Conservation (phyloP, 2,797 vertebrate species). For the Pteropus rufus region DNA sequence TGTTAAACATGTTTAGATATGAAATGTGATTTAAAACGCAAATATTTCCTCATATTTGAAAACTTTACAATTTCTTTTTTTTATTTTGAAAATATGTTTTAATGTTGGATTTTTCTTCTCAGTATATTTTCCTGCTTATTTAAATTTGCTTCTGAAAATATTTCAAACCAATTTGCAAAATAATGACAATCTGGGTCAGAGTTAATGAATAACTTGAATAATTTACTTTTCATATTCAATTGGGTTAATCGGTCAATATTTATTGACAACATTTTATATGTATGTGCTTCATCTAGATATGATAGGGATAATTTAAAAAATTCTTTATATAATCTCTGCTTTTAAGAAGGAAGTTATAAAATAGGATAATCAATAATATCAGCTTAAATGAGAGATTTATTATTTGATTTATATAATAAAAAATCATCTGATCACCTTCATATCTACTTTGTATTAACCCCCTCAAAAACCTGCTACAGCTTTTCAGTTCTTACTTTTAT, state of each 20-base stretch:
- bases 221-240: background rate
- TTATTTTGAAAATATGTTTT: background rate
- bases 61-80: background rate
- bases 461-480: background rate
- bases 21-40: background rate
- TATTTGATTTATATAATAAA: background rate
- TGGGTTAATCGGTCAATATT: background rate
- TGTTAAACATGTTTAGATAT: background rate
- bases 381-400: background rate
- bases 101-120: background rate
- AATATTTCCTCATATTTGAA: background rate
- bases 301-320: background rate
- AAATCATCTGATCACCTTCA: background rate
- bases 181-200: background rate
- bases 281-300: background rate
- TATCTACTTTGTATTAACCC: background rate
- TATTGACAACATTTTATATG: background rate
- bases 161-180: background rate
- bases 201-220: background rate
- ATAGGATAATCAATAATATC: background rate
- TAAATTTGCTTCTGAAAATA: conserved; percentile 1
- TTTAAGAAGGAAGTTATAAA: background rate
- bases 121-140: background rate
- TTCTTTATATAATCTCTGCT: background rate
- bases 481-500: background rate